Base-by-base conservation (phyloP, 2,888 invertebrate species). In the Caenorhabditis wallacei region DNA sequence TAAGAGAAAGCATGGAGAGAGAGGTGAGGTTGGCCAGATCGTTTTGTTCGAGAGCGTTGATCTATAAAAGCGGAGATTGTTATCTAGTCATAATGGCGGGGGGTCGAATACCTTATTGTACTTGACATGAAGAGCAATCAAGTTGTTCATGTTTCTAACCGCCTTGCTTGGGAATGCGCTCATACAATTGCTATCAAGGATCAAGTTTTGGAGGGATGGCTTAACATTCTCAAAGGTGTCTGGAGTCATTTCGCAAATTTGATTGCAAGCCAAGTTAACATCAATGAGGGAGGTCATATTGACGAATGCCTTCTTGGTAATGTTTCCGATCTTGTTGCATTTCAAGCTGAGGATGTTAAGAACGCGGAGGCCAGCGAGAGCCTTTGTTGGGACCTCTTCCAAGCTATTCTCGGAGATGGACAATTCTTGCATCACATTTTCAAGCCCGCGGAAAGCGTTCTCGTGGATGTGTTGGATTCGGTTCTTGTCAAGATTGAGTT, bases 401-500 rank as follows among this genome's bases (percentile, higher is more conserved):
- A 97, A 92, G 88, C 95, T 88, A 84, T 93, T 93, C 69, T 90
- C 85, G 95, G 92, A 92, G 70, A 97, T 93, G 92, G 96, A 96
- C 51, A 97, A 93, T 92, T 95, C 96, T 92, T 95, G 95, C 59
- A 97, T 87, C 4, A 95, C 94, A 24, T 93, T 93, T 88, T 96
- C 96, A 92, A 97, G 95, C 0, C 96, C 96, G 7, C 84, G 83
- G 86, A 93, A 93, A 2, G 93, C 93, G 56, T 92, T 84, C 24
- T 84, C 80, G 24, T 92, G 90, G 48, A 92, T 88, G 10, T 70
- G 78, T 20, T 84, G 84, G 54, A 92, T 90, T 2, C 90, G 83
- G 57, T 92, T 92, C 74, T 92, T 89, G 75, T 92, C 90, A 35
- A 93, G 76, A 56, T 91, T 91, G 5, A 92, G 87, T 69, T 91